Evolutionary conservation across 2,113 vertebrate genomes (phyloP), one percentile per base, ranked within the genome.

Genomic region (Malurus alboscapulatus): DNA sequence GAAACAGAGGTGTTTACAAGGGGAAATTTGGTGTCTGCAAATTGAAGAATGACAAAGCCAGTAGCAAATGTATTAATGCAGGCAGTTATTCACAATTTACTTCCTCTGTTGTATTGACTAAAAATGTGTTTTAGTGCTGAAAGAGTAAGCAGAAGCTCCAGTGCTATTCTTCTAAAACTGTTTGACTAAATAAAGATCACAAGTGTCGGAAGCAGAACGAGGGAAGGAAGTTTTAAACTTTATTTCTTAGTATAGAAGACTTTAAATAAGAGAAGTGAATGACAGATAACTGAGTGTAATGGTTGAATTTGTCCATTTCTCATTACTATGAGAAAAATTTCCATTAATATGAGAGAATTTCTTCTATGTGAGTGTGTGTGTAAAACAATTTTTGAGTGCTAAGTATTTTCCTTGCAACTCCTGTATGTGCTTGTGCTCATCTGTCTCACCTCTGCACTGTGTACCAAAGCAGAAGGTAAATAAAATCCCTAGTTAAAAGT

Each of bases 1-100:
- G 84, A 91, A 96, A 78, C 84, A 89, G 86, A 92, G 93, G 88
- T 95, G 86, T 90, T 86, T 83, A 42, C 44, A 45, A 45, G 48
- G 66, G 68, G 42, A 66, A 88, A 27, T 68, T n/a, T 72, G 12
- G 54, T 87, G 34, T 65, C 44, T 96, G 53, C 38, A 69, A 69
- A 94, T 85, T 48, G 54, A 84, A 73, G 75, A 96, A 66, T 54
- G 71, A 85, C 57, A 84, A 90, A 89, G 59, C 32, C 54, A 21
- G 16, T 66, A 87, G 51, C 24, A 82, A 73, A 90, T 63, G 26
- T 2, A 44, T 79, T 74, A 71, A 57, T 77, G n/a, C 59, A 66
- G 48, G n/a, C 55, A 51, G 22, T 67, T 95, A 14, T 42, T 94
- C 45, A 61, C 34, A 50, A 54, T 82, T 65, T 94, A 29, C 22